phyloP scores from a whole-genome alignment of 92 coral and sea anemone species.

The Heteractis magnifica region DNA sequence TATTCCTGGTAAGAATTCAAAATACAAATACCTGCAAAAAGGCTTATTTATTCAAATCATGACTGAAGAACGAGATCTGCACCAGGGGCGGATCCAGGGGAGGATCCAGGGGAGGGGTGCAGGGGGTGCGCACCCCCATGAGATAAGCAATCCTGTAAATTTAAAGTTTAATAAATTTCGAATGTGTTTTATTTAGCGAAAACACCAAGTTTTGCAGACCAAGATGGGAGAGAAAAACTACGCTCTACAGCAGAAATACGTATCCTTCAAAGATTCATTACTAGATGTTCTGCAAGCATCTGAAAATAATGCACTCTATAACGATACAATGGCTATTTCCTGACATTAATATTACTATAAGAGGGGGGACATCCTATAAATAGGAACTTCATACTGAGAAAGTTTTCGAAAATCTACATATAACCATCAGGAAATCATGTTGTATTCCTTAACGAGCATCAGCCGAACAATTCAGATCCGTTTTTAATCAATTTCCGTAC shows the following conservation, averaged over 20 bases:
- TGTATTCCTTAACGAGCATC: constrained; percentile 35
- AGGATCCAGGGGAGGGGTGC: no score
- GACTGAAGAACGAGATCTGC: no score
- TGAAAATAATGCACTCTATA: no score
- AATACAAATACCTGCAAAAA: background rate
- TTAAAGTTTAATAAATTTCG: background rate
- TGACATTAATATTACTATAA: background rate
- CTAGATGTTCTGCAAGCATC: no score
- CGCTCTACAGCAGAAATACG: constrained; percentile 89
- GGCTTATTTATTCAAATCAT: no score
- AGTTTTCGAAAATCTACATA: background rate
- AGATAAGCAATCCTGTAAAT: no score
- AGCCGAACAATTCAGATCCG: constrained; percentile 83
- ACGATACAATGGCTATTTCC: background rate
- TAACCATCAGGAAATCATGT: background rate
- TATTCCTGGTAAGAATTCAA: constrained; percentile 24
- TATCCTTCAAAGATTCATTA: constrained; percentile 59
- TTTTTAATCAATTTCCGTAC: constrained; percentile 85
- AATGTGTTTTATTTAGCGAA: constrained; percentile 15
- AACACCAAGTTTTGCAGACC: constrained; percentile 43
- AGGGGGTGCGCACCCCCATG: no score
- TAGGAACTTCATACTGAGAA: no score
- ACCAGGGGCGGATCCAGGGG: no score
- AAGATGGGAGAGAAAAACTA: constrained; percentile 51
- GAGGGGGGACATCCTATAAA: no score